Percentiles rank a stretch among this genome's conserved stretches.
phyloP scores from a whole-genome alignment of 2,797 vertebrate genomes.

The Taenioides sp. region DNA sequence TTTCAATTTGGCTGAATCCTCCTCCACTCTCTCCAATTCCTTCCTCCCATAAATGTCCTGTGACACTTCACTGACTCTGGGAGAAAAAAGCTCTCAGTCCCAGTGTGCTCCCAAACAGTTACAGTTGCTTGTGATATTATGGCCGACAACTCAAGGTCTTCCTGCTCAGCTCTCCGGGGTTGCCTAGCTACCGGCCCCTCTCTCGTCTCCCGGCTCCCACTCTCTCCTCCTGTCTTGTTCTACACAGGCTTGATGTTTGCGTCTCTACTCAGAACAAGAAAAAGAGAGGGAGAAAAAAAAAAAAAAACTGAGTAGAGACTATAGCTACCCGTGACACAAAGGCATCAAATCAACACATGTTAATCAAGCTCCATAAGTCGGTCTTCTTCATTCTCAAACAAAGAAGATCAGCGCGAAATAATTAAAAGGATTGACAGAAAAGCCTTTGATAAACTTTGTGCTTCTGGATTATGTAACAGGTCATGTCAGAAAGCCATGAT shows the following conservation, averaged over 20 bases:
- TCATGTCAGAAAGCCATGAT: slow-evolving; percentile 41
- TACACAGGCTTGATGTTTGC: slow-evolving; percentile 60
- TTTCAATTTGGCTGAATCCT: background rate
- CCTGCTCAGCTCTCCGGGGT: slow-evolving; percentile 68
- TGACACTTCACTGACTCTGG: slow-evolving; percentile 24
- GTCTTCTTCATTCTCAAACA: slow-evolving; percentile 35
- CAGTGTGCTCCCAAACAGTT: slow-evolving; percentile 42
- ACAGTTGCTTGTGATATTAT: slow-evolving; percentile 55
- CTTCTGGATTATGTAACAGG: slow-evolving; percentile 39
- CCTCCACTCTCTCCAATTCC: slow-evolving; percentile 28
- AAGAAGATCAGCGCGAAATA: slow-evolving; percentile 53
- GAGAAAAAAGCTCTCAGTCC: slow-evolving; percentile 18
- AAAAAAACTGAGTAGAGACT: slow-evolving; percentile 27
- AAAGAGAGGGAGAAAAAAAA: background rate
- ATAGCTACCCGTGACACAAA: slow-evolving; percentile 52
- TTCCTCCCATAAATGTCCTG: slow-evolving; percentile 45
- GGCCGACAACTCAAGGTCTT: slow-evolving; percentile 70
- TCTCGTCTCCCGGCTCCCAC: slow-evolving; percentile 64
- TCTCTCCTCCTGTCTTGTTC: slow-evolving; percentile 66
- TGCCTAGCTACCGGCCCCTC: slow-evolving; percentile 75
- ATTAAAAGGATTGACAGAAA: slow-evolving; percentile 56
- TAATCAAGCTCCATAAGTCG: slow-evolving; percentile 48
- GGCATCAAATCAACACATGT: slow-evolving; percentile 52
- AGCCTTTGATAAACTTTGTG: slow-evolving; percentile 52
- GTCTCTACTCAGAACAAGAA: slow-evolving; percentile 23